A percentile compares a stretch with the other conserved stretches of the same genome.
These are phyloP conservation scores for Mactra quadrangularis DNA, from an alignment of 1,140 invertebrate species.

Conservation along the genomic window DNA sequence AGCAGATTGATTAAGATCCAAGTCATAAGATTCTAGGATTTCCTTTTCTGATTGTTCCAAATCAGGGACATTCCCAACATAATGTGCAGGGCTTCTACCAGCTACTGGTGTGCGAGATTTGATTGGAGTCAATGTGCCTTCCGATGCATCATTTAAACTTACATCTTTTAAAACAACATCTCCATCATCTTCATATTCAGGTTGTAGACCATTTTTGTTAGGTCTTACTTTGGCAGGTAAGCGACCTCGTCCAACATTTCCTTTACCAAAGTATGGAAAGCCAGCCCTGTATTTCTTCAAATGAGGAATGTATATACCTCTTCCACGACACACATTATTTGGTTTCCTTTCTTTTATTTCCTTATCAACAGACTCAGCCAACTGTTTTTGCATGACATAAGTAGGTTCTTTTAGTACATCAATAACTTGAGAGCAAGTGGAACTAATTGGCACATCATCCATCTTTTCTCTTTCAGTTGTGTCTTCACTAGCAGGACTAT, in stretches of 20 bases:
- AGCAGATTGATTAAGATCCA: conserved; percentile 59
- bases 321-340: conserved; percentile 8
- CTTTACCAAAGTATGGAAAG: conserved; percentile 58
- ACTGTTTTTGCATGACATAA: too few species aligned
- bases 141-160: conserved; percentile 67
- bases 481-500: conserved; percentile 22
- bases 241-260: conserved; percentile 30
- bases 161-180: conserved; percentile 70
- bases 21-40: conserved; percentile 34
- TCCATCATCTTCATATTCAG: conserved; percentile 65
- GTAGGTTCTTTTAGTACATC: too few species aligned
- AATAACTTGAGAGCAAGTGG: not conserved
- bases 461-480: conserved; percentile 1
- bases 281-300: conserved; percentile 52
- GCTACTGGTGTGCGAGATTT: conserved; percentile 68
- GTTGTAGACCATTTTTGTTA: conserved; percentile 48
- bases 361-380: not conserved
- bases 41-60: conserved; percentile 19
- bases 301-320: conserved; percentile 45
- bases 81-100: conserved; percentile 64
- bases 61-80: conserved; percentile 29
- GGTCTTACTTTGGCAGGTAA: conserved; percentile 16
- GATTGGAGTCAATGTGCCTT: conserved; percentile 64
- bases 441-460: not conserved
- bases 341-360: conserved; percentile 15